These are phyloP conservation scores for Saiga tatarica DNA, from an alignment of 2,113 vertebrate genomes.

Conservation along the genomic window DNA sequence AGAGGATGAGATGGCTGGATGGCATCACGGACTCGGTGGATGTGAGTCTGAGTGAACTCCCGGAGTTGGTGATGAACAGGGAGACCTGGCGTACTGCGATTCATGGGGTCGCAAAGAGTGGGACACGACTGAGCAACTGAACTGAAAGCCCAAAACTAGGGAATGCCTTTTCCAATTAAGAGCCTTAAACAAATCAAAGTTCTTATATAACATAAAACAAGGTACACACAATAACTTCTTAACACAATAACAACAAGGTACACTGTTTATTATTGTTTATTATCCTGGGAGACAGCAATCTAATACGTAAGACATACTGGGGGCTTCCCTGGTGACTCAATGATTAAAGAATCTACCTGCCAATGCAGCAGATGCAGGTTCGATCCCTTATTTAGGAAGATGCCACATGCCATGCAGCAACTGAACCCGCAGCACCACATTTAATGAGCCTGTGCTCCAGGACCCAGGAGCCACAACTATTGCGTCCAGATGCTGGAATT, in stretches of 20 bases:
- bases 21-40: too few species aligned
- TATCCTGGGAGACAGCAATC: too few species aligned
- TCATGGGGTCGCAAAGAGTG: too few species aligned
- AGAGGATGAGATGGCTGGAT: too few species aligned
- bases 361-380: neutral
- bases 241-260: neutral
- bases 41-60: too few species aligned
- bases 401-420: neutral
- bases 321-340: neutral
- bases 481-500: neutral
- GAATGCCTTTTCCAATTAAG: neutral
- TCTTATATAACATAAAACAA: neutral
- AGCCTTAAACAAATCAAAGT: neutral
- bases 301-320: neutral
- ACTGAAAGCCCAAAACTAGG: neutral
- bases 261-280: too few species aligned
- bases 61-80: too few species aligned
- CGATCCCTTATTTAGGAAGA: neutral
- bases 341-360: neutral
- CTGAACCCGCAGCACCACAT: neutral
- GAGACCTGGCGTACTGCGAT: too few species aligned
- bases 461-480: fast-evolving
- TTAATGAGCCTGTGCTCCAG: neutral
- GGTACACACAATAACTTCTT: neutral
- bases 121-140: too few species aligned